Evolutionary conservation across 2,797 vertebrate genomes (phyloP), one percentile per base, ranked within the genome.

Genomic region (Onychomys torridus): DNA sequence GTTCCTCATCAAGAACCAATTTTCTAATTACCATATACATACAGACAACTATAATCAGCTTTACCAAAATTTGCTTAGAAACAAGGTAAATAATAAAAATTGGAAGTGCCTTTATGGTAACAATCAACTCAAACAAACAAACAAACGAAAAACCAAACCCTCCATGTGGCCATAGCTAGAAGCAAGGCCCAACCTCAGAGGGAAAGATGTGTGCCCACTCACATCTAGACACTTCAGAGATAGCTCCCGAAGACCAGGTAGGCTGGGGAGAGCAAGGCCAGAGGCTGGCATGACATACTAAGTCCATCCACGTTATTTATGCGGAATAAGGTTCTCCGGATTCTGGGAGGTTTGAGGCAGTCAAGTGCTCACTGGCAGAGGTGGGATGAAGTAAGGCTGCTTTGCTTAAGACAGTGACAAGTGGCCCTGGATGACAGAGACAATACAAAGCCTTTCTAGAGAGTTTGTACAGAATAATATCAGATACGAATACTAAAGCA

Each of bases 11-110:
- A 94, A 89, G 63, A 91, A 63, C 8, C 5, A 27, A 95, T 84
- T 55, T 92, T 90, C 76, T 69, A 43, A 73, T 94, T 84, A 52
- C 27, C 32, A 85, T 0, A 1, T 21, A 63, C 19, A 75, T 16
- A 73, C 6, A 93, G 43, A 89, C 59, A 93, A 78, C n/a, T 52
- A 17, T 78, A 55, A 65, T n/a, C 37, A n/a, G 49, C 63, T 85
- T 76, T 69, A 83, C 40, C 55, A 84, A 91, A 93, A 83, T 91
- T 40, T 88, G 52, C 34, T 94, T 95, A 65, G 8, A 23, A 76
- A 23, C 29, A 69, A 0, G 13, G 87, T 6, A n/a, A 57, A 75
- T 34, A 55, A 67, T 6, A 17, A 63, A 55, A 84, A 40, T 29
- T 16, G 8, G 1, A 27, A 37, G 27, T 71, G 23, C 59, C 49